These are phyloP conservation scores for Aculops lycopersici DNA, from an alignment of 1,140 invertebrate genomes.

Conservation along the genomic window DNA sequence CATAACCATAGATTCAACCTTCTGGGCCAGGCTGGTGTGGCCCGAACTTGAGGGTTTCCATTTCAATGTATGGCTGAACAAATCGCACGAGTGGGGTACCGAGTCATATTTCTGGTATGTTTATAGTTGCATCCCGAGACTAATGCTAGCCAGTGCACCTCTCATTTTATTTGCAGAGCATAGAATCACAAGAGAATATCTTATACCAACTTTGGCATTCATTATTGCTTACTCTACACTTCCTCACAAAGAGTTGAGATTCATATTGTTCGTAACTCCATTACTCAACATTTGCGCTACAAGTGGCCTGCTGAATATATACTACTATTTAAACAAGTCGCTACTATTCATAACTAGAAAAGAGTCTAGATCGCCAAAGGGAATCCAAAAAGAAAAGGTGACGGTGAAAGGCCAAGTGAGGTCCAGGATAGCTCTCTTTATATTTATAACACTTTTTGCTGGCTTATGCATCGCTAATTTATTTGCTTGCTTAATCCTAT, in stretches of 20 bases:
- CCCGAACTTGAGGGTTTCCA: constrained; percentile 60
- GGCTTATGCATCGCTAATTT: constrained; percentile 5
- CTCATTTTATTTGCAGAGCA: constrained; percentile 27
- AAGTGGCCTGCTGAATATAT: constrained; percentile 9
- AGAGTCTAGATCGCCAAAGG: constrained; percentile 3
- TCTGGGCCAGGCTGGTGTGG: constrained; percentile 69
- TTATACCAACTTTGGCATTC: constrained; percentile 36
- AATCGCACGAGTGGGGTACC: constrained; percentile 80
- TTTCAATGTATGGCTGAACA: constrained; percentile 76
- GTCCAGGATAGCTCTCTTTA: not conserved
- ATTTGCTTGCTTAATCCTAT: not conserved
- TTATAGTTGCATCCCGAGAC: constrained; percentile 72
- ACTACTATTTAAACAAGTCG: too few species aligned
- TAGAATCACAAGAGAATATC: not conserved
- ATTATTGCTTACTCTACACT: constrained; percentile 65
- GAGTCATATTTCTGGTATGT: constrained; percentile 94
- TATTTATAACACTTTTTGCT: constrained; percentile 1
- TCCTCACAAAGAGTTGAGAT: constrained; percentile 89
- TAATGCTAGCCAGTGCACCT: constrained; percentile 32
- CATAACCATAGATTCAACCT: constrained; percentile 53
- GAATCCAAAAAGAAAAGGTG: not conserved
- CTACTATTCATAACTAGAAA: not conserved
- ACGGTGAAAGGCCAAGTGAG: not conserved
- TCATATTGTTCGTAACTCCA: constrained; percentile 86
- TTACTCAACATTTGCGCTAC: constrained; percentile 68